A percentile compares a stretch with the other conserved stretches of the same genome.
Evolutionary conservation across 2,797 vertebrate genomes (phyloP).

Genomic region (Sebastes itinus): DNA sequence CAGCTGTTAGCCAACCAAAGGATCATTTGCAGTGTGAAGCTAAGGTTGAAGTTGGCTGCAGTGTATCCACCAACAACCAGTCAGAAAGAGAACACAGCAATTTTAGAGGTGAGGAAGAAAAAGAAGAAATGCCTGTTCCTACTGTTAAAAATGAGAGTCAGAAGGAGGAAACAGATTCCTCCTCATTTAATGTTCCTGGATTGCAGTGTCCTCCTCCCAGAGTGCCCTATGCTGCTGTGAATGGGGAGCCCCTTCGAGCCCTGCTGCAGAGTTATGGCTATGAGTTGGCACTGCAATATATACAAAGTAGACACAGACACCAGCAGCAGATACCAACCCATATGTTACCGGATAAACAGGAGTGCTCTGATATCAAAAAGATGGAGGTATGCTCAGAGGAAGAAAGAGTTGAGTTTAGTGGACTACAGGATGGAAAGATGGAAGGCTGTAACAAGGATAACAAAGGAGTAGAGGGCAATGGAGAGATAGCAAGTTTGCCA

Average conservation of each 20-base stretch:
- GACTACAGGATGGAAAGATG: conserved; percentile 30
- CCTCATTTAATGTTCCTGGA: conserved; percentile 71
- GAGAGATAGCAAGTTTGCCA: conserved; percentile 9
- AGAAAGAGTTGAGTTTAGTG: conserved; percentile 28
- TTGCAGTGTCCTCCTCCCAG: conserved; percentile 90
- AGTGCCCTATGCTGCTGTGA: conserved; percentile 90
- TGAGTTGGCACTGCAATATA: conserved; percentile 97
- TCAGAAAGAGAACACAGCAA: conserved; percentile 81
- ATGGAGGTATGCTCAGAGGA: conserved; percentile 39
- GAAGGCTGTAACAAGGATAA: conserved; percentile 26
- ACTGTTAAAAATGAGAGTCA: conserved; percentile 56
- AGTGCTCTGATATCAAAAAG: conserved; percentile 44
- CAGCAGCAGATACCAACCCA: conserved; percentile 86
- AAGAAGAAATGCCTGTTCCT: conserved; percentile 52
- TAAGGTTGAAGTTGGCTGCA: conserved; percentile 37
- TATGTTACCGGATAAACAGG: conserved; percentile 51
- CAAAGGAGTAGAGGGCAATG: conserved; percentile 15
- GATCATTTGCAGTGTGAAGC: conserved; percentile 42
- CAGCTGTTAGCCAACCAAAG: conserved; percentile 33
- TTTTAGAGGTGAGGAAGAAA: conserved; percentile 70
- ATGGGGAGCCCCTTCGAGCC: conserved; percentile 91
- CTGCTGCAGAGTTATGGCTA: conserved; percentile 97
- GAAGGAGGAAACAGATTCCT: conserved; percentile 48
- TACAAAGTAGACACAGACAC: conserved; percentile 94
- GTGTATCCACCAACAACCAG: conserved; percentile 66